phyloP scores from a whole-genome alignment of 2,797 vertebrate genomes.

The Sebastes kiyomatsui region DNA sequence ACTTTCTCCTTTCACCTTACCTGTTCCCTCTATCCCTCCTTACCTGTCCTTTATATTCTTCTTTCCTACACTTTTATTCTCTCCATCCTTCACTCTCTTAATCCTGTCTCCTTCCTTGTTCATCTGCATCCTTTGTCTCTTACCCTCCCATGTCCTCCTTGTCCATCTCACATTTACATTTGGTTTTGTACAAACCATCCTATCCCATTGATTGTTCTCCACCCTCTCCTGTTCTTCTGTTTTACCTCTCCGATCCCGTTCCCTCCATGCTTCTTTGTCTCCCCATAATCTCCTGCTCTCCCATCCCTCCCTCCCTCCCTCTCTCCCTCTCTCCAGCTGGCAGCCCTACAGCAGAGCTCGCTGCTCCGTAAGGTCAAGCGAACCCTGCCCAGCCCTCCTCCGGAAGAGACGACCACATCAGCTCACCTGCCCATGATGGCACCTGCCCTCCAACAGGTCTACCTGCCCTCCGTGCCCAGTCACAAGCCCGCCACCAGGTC shows the following conservation, averaged over 20 bases:
- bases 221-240: conserved; percentile 11
- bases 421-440: conserved; percentile 90
- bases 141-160: neutral
- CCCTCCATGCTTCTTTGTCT: conserved; percentile 27
- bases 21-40: neutral
- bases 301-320: conserved; percentile 38
- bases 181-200: neutral
- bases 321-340: conserved; percentile 85
- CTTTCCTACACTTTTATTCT: neutral
- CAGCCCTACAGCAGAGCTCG: conserved; percentile 92
- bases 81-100: neutral
- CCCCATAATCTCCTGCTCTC: conserved; percentile 39
- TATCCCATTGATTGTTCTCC: neutral
- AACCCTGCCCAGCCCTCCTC: conserved; percentile 98
- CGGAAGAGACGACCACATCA: conserved; percentile 87
- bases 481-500: conserved; percentile 83
- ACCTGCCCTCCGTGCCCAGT: conserved; percentile 85
- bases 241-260: conserved; percentile 5
- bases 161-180: conserved; percentile 5
- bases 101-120: neutral
- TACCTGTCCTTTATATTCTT: neutral
- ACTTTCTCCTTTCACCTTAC: neutral
- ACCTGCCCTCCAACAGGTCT: conserved; percentile 90
- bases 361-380: conserved; percentile 97
- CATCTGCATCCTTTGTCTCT: neutral